Conservation (phyloP, 2,888 invertebrate species). For the Galerucella nymphaeae region DNA sequence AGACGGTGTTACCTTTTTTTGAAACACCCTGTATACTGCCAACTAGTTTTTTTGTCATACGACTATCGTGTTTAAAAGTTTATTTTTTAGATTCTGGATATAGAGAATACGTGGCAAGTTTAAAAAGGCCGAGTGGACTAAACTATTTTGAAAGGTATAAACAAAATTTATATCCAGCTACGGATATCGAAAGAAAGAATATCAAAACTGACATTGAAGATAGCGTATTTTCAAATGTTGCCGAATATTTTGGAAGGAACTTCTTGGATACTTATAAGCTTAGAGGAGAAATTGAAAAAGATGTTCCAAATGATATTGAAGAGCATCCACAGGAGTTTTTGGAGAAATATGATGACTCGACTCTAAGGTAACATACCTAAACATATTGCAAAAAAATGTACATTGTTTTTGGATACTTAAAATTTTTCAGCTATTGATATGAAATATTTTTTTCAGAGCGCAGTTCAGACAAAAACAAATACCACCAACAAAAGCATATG, state of each 20-base stretch:
- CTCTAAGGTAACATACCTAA: constrained; percentile 49
- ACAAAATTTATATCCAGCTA: not conserved
- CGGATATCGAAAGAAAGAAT: constrained; percentile 14
- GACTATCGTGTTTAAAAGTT: too few relatives aligned
- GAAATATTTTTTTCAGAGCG: constrained; percentile 32
- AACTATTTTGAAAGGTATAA: constrained; percentile 51
- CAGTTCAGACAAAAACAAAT: constrained; percentile 65
- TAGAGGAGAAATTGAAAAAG: constrained; percentile 52
- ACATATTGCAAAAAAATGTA: not conserved
- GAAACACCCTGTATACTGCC: not conserved
- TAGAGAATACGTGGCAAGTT: constrained; percentile 51
- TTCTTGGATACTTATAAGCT: constrained; percentile 61
- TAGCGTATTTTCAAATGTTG: constrained; percentile 40
- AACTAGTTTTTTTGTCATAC: not conserved
- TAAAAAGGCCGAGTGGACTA: constrained; percentile 48
- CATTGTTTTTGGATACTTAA: too few relatives aligned
- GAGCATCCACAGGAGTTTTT: constrained; percentile 56
- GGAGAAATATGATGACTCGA: constrained; percentile 58
- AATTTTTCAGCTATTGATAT: not conserved
- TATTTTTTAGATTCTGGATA: constrained; percentile 38
- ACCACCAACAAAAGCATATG: constrained; percentile 70
- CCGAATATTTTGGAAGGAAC: constrained; percentile 56
- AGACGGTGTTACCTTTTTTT: too few relatives aligned
- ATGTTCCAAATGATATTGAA: constrained; percentile 51
- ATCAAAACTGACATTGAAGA: constrained; percentile 12